phyloP scores from a whole-genome alignment of 1,140 invertebrate genomes.

The Neodiprion lecontei region DNA sequence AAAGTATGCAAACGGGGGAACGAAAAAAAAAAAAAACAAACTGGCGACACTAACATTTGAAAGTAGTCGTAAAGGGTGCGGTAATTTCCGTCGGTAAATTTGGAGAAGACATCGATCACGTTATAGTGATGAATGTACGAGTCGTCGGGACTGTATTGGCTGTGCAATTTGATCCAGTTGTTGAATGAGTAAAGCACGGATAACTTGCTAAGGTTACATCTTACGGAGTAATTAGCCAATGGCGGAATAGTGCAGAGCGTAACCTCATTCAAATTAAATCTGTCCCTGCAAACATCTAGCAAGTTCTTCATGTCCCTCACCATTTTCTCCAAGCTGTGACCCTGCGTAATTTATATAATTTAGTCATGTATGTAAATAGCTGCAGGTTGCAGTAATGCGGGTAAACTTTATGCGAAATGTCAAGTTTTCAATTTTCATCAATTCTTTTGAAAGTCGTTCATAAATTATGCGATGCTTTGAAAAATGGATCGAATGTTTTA shows the following conservation, averaged over 20 bases:
- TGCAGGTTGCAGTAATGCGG: no score
- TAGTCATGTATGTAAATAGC: neutral
- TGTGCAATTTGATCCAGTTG: conserved; percentile 30
- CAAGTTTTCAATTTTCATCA: no score
- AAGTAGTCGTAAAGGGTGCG: conserved; percentile 36
- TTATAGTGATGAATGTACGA: conserved; percentile 19
- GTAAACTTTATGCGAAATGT: no score
- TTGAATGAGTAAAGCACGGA: conserved; percentile 35
- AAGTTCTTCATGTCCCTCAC: conserved; percentile 32
- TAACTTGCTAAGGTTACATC: conserved; percentile 20
- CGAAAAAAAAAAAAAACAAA: conserved; percentile 17
- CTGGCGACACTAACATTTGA: conserved; percentile 35
- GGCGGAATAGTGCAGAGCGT: conserved; percentile 40
- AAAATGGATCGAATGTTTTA: no score
- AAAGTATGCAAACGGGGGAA: conserved; percentile 7
- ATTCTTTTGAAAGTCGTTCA: no score
- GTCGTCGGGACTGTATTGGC: conserved; percentile 6
- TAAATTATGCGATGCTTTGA: no score
- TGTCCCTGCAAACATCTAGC: conserved; percentile 24
- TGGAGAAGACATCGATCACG: conserved; percentile 36
- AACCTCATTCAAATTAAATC: conserved; percentile 30
- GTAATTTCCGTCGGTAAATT: conserved; percentile 26
- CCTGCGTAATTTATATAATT: conserved; percentile 19
- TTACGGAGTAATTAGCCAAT: conserved; percentile 32
- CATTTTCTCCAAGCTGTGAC: conserved; percentile 26